Conservation (phyloP, 2,797 vertebrate species). For the Poeciliopsis gracilis region DNA sequence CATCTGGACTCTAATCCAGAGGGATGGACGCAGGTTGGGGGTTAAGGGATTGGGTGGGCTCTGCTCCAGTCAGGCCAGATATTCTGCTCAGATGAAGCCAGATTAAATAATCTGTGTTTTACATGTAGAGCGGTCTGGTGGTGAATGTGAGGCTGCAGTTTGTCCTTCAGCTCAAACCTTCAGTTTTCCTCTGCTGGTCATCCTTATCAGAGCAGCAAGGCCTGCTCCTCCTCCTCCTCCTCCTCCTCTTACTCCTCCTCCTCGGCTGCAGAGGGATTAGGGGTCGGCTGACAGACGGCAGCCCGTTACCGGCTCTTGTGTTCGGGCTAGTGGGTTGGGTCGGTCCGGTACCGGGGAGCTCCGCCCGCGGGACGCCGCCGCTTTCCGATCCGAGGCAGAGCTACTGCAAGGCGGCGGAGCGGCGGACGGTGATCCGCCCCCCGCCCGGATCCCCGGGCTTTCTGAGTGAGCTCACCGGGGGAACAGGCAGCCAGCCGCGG, state of each 20-base stretch:
- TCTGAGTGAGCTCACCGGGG: conserved; percentile 41
- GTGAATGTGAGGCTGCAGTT: background rate
- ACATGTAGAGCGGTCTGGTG: background rate
- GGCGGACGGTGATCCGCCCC: conserved; percentile 23
- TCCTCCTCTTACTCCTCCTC: conserved; percentile 25
- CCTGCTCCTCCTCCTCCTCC: conserved; percentile 31
- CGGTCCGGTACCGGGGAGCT: conserved; percentile 53
- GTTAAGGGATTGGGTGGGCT: conserved; percentile 62
- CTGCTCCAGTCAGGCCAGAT: conserved; percentile 16
- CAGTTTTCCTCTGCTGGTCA: conserved; percentile 21
- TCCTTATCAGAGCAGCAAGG: conserved; percentile 29
- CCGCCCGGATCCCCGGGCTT: conserved; percentile 30
- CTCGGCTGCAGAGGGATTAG: conserved; percentile 64
- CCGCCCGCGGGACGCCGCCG: conserved; percentile 39
- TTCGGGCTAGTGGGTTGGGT: conserved; percentile 37
- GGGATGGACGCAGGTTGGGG: conserved; percentile 61
- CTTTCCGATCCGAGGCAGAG: conserved; percentile 26
- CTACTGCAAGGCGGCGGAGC: conserved; percentile 36
- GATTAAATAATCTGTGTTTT: background rate
- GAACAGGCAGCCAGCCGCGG: conserved; percentile 25
- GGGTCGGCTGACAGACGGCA: conserved; percentile 65
- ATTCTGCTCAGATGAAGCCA: conserved; percentile 1
- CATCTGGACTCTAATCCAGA: conserved; percentile 73
- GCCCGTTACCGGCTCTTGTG: conserved; percentile 59
- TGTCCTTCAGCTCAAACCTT: conserved; percentile 20